Evolutionary conservation across 2,888 invertebrate genomes (phyloP).

Genomic region (Brachypalpus laphriformis): DNA sequence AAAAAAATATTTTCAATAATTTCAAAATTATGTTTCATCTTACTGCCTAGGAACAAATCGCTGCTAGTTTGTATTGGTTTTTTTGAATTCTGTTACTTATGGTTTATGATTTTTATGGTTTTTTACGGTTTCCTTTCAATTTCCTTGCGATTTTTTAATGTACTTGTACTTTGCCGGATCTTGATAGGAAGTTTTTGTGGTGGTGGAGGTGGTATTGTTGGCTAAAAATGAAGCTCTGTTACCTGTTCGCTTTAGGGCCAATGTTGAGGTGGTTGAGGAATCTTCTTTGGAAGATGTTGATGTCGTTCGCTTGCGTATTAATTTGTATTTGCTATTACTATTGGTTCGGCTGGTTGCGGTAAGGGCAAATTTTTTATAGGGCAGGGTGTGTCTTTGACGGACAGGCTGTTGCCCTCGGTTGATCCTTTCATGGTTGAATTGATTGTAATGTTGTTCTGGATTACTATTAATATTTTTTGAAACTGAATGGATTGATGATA

Average conservation of each 20-base stretch:
- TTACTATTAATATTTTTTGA: slow-evolving; percentile 26
- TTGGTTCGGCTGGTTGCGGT: slow-evolving; percentile 1
- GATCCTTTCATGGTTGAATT: slow-evolving; percentile 31
- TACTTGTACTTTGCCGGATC: slow-evolving; percentile 68
- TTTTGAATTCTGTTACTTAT: slow-evolving; percentile 37
- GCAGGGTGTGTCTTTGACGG: slow-evolving; percentile 38
- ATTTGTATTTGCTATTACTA: slow-evolving; percentile 51
- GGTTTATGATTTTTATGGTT: slow-evolving; percentile 8
- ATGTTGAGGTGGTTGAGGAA: not conserved
- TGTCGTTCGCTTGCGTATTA: slow-evolving; percentile 52
- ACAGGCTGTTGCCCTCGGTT: slow-evolving; percentile 12
- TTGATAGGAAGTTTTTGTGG: slow-evolving; percentile 51
- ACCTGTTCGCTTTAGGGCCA: slow-evolving; percentile 25
- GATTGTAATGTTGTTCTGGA: slow-evolving; percentile 21
- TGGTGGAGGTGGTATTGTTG: slow-evolving; percentile 30
- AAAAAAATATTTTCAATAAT: slow-evolving; percentile 51
- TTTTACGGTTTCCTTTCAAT: slow-evolving; percentile 33
- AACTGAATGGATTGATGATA: slow-evolving; percentile 44
- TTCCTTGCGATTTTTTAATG: slow-evolving; percentile 57
- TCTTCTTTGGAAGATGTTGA: slow-evolving; percentile 11
- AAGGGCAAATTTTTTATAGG: slow-evolving; percentile 39
- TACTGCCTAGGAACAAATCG: slow-evolving; percentile 74
- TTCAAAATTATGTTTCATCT: slow-evolving; percentile 63
- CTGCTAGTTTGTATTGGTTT: slow-evolving; percentile 56
- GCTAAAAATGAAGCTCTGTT: slow-evolving; percentile 46